A percentile compares a stretch with the other conserved stretches of the same genome.
phyloP scores from a whole-genome alignment of 2,888 invertebrate genomes.

The Brachypterus glaber region DNA sequence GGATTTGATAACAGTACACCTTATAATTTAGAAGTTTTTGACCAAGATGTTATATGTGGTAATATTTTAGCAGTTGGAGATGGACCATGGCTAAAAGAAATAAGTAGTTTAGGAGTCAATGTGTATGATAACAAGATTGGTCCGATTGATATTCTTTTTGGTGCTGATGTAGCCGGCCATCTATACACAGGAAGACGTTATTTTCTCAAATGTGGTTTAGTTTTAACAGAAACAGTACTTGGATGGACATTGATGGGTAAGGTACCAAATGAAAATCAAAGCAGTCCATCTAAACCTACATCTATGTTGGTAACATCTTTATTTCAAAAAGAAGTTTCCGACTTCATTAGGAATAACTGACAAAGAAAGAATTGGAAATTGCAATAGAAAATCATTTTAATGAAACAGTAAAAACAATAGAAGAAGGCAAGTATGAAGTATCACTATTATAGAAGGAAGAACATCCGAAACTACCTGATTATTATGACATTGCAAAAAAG shows the following conservation, averaged over 20 bases:
- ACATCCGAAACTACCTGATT: too few species aligned
- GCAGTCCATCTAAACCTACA: too few species aligned
- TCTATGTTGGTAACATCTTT: constrained; percentile 6
- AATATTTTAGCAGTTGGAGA: constrained; percentile 4
- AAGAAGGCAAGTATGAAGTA: too few species aligned
- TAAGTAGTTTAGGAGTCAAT: constrained; percentile 5
- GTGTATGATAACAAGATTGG: constrained; percentile 5
- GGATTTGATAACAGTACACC: too few species aligned
- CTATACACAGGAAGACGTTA: constrained; percentile 14
- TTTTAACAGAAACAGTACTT: constrained; percentile 11
- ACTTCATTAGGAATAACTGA: too few species aligned
- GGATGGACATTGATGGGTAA: constrained; percentile 15
- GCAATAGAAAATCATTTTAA: too few species aligned
- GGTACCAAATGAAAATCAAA: background rate
- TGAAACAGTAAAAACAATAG: too few species aligned
- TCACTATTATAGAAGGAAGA: too few species aligned
- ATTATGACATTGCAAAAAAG: too few species aligned
- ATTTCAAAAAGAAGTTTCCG: constrained; percentile 8
- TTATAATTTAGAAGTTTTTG: constrained; percentile 8
- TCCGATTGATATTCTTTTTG: too few species aligned
- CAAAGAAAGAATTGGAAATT: too few species aligned
- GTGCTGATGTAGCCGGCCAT: constrained; percentile 11
- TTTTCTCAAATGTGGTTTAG: constrained; percentile 13
- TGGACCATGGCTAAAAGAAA: constrained; percentile 11
- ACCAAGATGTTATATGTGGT: constrained; percentile 12